Percentiles rank a stretch among this genome's conserved stretches.
phyloP scores from a whole-genome alignment of 2,797 vertebrate genomes.

The Cuniculus paca region DNA sequence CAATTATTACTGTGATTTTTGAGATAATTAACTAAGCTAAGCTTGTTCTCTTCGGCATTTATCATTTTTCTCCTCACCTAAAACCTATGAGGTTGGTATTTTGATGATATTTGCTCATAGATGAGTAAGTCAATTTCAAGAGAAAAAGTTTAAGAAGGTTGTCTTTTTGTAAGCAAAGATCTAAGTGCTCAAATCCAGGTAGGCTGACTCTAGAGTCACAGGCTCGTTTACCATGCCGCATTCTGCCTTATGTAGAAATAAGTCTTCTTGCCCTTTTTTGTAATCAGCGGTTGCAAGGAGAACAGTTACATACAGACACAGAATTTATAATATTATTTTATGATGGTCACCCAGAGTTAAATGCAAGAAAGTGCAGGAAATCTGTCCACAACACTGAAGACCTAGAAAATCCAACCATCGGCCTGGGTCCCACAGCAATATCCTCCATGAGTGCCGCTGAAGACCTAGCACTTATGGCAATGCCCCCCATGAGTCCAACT shows the following conservation, averaged over 20 bases:
- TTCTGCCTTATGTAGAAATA: background rate
- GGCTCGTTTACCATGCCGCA: background rate
- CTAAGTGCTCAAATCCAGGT: background rate
- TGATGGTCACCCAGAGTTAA: too few species aligned
- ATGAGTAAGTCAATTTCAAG: background rate
- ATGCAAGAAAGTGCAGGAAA: too few species aligned
- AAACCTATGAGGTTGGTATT: background rate
- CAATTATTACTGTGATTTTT: background rate
- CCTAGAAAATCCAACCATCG: too few species aligned
- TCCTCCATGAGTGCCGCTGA: too few species aligned
- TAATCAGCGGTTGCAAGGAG: too few species aligned
- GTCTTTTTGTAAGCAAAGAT: background rate
- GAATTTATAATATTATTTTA: too few species aligned
- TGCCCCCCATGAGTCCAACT: too few species aligned
- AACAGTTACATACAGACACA: too few species aligned
- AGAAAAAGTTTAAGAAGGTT: background rate
- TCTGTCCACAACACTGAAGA: too few species aligned
- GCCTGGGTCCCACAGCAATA: too few species aligned
- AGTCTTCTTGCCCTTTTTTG: background rate
- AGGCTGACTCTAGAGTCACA: background rate
- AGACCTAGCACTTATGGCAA: too few species aligned
- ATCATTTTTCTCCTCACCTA: slow-evolving; percentile 48
- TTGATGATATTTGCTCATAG: background rate
- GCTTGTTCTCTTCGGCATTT: background rate
- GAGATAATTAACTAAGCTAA: background rate